Evolutionary conservation across 1,140 invertebrate species (phyloP).

Genomic region (Drosophila leontia): DNA sequence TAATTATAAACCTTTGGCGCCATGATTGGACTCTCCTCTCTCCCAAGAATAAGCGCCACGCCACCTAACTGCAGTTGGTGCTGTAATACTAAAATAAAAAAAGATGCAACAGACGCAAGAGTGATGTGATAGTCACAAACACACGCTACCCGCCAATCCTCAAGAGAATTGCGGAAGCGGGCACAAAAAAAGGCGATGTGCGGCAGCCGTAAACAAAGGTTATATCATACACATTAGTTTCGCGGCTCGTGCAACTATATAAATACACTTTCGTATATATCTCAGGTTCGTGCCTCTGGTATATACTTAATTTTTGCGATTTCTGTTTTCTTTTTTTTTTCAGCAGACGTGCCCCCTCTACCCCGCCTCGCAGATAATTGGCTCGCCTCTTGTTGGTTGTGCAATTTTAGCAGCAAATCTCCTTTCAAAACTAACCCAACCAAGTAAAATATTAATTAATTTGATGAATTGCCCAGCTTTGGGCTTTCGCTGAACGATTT

Average conservation of each 20-base stretch:
- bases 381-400: slow-evolving; percentile 37
- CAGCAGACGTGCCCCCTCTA: slow-evolving; percentile 47
- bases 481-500: slow-evolving; percentile 37
- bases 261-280: slow-evolving; percentile 11
- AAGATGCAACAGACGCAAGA: slow-evolving; percentile 11
- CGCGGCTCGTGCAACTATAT: slow-evolving; percentile 11
- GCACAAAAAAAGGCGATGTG: slow-evolving; percentile 19
- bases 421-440: slow-evolving; percentile 18
- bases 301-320: slow-evolving; percentile 53
- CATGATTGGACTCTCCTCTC: slow-evolving; percentile 18
- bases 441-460: slow-evolving; percentile 21
- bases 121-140: slow-evolving; percentile 22
- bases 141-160: slow-evolving; percentile 24
- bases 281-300: slow-evolving; percentile 40
- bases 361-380: slow-evolving; percentile 19
- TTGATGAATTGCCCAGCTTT: slow-evolving; percentile 37
- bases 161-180: slow-evolving; percentile 39
- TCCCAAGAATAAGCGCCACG: neutral
- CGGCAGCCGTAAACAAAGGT: slow-evolving; percentile 41
- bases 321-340: slow-evolving; percentile 37
- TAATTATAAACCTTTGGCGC: slow-evolving; percentile 8
- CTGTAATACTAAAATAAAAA: slow-evolving; percentile 29
- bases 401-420: slow-evolving; percentile 53
- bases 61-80: slow-evolving; percentile 17
- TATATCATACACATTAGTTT: slow-evolving; percentile 44